Base-by-base conservation (phyloP, 2,888 invertebrate genomes). In the Phyto melanocephala region DNA sequence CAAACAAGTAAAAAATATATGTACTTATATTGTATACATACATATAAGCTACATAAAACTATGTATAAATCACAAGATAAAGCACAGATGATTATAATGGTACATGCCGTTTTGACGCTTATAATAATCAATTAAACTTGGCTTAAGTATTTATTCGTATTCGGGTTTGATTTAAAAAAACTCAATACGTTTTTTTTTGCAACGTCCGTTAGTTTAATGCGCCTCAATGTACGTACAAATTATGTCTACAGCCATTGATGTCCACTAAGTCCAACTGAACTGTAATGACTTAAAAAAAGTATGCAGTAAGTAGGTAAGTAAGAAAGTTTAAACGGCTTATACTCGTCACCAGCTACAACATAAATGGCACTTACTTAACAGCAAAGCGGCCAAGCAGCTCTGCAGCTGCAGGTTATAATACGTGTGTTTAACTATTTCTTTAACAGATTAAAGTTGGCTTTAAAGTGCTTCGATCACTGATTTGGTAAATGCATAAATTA, bases 181-280 rank as follows among this genome's bases (percentile, higher is more conserved):
- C 70, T 79, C 15, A 22, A n/a, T n/a, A n/a, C n/a, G n/a, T n/a
- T n/a, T n/a, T n/a, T n/a, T n/a, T n/a, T n/a, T 37, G n/a, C 60
- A 67, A 40, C 40, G 74, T 67, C 52, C 42, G 50, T 60, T 45
- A 52, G 37, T 65, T 52, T 17, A 68, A 56, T 81, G 74, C 56
- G 56, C 52, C 63, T 67, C 70, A 42, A 63, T 60, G 42, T 78
- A 70, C 81, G 81, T 56, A 68, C 77, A 77, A 78, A 65, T 60
- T 82, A 70, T 75, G 62, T 82, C 81, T 78, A 65, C 78, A 65
- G 42, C 42, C 62, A 56, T 62, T 65, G 62, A 54, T 70, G 78
- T 60, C 67, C 62, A 75, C 50, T 68, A 40, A 42, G 60, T 74
- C 47, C 60, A 45, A 67, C 45, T 22, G 35, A 68, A 70, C 63